These are phyloP conservation scores for Distichodus sexfasciatus DNA, from an alignment of 2,797 vertebrate genomes.

Conservation along the genomic window DNA sequence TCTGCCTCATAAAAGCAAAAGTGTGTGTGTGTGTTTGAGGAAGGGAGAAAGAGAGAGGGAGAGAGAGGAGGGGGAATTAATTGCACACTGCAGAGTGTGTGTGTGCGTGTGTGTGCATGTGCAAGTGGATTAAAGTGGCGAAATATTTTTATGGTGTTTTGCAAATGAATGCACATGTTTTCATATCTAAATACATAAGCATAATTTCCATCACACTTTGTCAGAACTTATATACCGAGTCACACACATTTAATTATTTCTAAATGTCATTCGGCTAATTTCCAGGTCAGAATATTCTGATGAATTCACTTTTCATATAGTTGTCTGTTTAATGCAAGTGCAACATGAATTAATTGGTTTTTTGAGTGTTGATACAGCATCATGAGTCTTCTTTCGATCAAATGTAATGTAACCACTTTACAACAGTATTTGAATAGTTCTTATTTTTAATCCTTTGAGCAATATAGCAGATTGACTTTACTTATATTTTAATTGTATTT, in stretches of 20 bases:
- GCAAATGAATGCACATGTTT: constrained; percentile 5
- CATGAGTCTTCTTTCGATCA: constrained; percentile 12
- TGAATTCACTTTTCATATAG: constrained; percentile 6
- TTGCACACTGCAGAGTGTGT: neutral
- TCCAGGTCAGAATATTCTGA: constrained; percentile 11
- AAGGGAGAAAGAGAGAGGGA: constrained; percentile 30
- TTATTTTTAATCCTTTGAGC: constrained; percentile 16
- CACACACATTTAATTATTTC: constrained; percentile 19
- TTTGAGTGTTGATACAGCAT: constrained; percentile 1
- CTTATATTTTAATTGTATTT: constrained; percentile 52
- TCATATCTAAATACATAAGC: constrained; percentile 3
- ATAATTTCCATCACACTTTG: constrained; percentile 21
- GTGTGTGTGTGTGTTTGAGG: constrained; percentile 36
- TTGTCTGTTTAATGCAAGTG: neutral
- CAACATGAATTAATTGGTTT: constrained; percentile 27
- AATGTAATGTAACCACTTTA: constrained; percentile 14
- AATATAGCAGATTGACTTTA: neutral
- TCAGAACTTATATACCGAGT: constrained; percentile 8
- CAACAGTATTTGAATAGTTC: constrained; percentile 17
- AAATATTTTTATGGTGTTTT: constrained; percentile 23
- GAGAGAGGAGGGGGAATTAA: constrained; percentile 26
- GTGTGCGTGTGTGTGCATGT: constrained; percentile 17
- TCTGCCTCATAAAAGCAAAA: constrained; percentile 71
- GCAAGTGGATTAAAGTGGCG: constrained; percentile 27
- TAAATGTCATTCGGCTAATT: constrained; percentile 9